Evolutionary conservation across 37 sponge, comb jelly and placozoan species (phyloP), one percentile per base, ranked within the genome.

Genomic region (Halisarca cf. caerulea): DNA sequence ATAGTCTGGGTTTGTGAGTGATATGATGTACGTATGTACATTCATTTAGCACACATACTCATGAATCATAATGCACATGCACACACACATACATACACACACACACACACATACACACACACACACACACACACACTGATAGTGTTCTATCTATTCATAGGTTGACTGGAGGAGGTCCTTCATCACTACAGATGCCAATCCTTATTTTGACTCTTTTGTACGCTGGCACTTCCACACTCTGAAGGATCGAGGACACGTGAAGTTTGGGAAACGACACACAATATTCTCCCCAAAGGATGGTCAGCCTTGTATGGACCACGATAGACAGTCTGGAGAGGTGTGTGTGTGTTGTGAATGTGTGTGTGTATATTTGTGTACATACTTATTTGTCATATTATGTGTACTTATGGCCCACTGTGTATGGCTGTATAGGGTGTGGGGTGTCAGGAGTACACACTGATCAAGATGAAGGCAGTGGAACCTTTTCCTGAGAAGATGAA

Each of bases 281-380:
- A 90, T 99, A 24, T 99, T 80, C 89, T 96, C 95, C 17, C 91
- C 93, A 0, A 87, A 85, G 88, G 97, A 96, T 45, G 83, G 83
- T 32, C 99, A 99, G 92, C 97, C 99, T 7, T 92, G 97, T 59
- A 99, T 99, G 99, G 99, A 99, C 71, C 99, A 99, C 69, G 99
- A 99, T 66, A 66, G 99, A 24, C 61, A 91, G 62, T 81, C 84
- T 83, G 99, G 99, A 64, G 99, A 99, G 80, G 88, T 88, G 45
- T 45, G 82, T 47, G 11, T 11, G 51, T 47, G 51, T 47, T 47
- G 51, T 47, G 51, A 14, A 11, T 47, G 51, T 47, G 51, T 47
- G 51, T n/a, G n/a, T n/a, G n/a, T n/a, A n/a, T n/a, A n/a, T n/a
- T n/a, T n/a, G n/a, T n/a, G n/a, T n/a, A n/a, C n/a, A n/a, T n/a